These are phyloP conservation scores for Drosophila novamexicana DNA, from an alignment of 1,140 invertebrate species.

Conservation along the genomic window DNA sequence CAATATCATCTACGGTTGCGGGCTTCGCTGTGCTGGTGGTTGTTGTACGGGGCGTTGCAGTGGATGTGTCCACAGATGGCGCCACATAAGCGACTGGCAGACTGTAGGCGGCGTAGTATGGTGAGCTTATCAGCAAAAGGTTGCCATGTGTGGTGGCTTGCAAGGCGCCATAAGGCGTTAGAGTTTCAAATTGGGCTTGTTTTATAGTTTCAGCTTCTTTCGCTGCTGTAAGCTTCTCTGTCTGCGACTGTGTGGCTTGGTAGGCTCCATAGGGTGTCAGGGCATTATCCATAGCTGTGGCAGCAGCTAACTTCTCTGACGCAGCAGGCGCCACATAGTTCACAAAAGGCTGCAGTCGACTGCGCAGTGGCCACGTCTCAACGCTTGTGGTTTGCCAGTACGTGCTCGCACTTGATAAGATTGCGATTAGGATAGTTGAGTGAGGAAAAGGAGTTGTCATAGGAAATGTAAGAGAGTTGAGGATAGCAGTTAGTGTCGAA, in stretches of 20 bases:
- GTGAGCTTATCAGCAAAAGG: slow-evolving; percentile 41
- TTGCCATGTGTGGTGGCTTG: slow-evolving; percentile 21
- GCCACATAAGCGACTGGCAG: slow-evolving; percentile 55
- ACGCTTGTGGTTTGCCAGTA: slow-evolving; percentile 71
- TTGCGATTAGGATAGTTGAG: slow-evolving; percentile 24
- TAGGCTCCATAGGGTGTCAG: slow-evolving; percentile 37
- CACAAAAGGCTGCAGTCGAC: slow-evolving; percentile 24
- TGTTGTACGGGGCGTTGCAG: slow-evolving; percentile 25
- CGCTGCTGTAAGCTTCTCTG: slow-evolving; percentile 23
- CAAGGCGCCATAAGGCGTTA: slow-evolving; percentile 34
- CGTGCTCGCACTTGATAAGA: slow-evolving; percentile 50
- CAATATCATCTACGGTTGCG: slow-evolving; percentile 39
- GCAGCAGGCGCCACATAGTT: slow-evolving; percentile 19
- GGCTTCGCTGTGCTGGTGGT: slow-evolving; percentile 45
- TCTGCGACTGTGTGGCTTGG: slow-evolving; percentile 24
- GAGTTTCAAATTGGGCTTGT: neutral
- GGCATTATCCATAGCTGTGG: slow-evolving; percentile 9
- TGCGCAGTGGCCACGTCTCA: slow-evolving; percentile 67
- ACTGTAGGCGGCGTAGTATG: slow-evolving; percentile 55
- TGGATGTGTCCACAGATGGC: slow-evolving; percentile 37
- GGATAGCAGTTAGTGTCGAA: slow-evolving; percentile 53
- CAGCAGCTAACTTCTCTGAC: slow-evolving; percentile 17
- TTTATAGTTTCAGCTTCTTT: neutral
- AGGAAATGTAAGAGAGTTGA: slow-evolving; percentile 21
- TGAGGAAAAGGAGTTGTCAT: slow-evolving; percentile 14